Conservation (phyloP, 2,888 invertebrate genomes). For the Gortyna flavago region DNA sequence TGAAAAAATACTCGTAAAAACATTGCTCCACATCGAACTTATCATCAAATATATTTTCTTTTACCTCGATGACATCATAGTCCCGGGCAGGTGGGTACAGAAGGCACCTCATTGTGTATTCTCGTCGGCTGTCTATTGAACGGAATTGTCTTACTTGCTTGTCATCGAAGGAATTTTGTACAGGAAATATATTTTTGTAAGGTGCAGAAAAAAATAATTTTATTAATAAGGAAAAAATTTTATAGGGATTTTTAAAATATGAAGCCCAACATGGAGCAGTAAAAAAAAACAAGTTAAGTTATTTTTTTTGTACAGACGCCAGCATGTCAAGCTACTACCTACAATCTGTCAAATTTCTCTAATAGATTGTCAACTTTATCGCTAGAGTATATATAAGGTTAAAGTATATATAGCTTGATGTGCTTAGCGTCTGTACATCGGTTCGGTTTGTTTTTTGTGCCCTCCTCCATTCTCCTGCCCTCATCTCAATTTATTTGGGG, state of each 20-base stretch:
- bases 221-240: not conserved
- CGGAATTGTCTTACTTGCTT: constrained; percentile 50
- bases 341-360: too few species aligned
- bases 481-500: not conserved
- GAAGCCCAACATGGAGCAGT: not conserved
- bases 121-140: constrained; percentile 36
- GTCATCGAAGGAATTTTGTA: constrained; percentile 53
- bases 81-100: constrained; percentile 34
- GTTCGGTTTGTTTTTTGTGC: too few species aligned
- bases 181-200: constrained; percentile 37
- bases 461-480: too few species aligned
- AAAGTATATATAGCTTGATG: too few species aligned
- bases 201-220: constrained; percentile 11
- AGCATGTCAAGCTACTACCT: too few species aligned
- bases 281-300: too few species aligned
- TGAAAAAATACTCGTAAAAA: not conserved
- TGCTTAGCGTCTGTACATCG: too few species aligned
- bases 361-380: too few species aligned
- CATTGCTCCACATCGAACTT: not conserved
- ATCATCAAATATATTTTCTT: constrained; percentile 21
- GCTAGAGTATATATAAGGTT: too few species aligned
- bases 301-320: too few species aligned
- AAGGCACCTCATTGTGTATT: constrained; percentile 56
- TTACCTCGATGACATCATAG: constrained; percentile 38
- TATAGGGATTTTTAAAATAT: not conserved